Conservation (phyloP, 2,888 invertebrate genomes). For the Girardia tigrina region DNA sequence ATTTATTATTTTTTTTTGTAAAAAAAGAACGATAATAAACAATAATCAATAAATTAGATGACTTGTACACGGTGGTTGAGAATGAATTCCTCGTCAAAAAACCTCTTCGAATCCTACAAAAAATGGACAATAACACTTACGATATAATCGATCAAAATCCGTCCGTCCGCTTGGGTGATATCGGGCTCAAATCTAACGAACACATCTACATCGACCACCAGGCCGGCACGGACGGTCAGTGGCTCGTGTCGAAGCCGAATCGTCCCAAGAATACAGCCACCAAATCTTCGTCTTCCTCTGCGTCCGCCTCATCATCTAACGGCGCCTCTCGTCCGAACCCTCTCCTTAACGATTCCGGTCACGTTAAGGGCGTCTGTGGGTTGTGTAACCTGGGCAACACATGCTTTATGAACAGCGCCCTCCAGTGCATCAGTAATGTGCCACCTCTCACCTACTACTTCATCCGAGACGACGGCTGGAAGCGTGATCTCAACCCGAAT, state of each 20-base stretch:
- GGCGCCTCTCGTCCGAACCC: too few relatives aligned
- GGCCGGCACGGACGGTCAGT: too few relatives aligned
- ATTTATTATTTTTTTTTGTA: too few relatives aligned
- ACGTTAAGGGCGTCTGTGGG: conserved; percentile 37
- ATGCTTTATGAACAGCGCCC: conserved; percentile 38
- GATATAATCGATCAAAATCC: background rate
- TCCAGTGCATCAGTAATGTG: conserved; percentile 56
- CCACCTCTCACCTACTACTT: conserved; percentile 40
- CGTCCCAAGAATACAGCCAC: too few relatives aligned
- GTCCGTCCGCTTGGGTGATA: background rate
- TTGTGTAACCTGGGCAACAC: conserved; percentile 38
- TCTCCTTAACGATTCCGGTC: too few relatives aligned
- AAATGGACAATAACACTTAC: background rate
- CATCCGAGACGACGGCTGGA: background rate
- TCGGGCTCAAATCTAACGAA: too few relatives aligned
- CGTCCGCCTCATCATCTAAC: too few relatives aligned
- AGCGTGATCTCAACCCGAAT: conserved; percentile 13
- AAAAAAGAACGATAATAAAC: background rate
- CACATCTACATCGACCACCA: too few relatives aligned
- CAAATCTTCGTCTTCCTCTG: too few relatives aligned
- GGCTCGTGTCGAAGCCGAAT: too few relatives aligned
- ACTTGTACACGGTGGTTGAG: background rate
- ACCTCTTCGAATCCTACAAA: background rate
- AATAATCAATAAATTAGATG: background rate
- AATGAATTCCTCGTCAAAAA: background rate